Evolutionary conservation across 2,888 invertebrate species (phyloP), one percentile per base, ranked within the genome.

Genomic region (Athalia cordata): DNA sequence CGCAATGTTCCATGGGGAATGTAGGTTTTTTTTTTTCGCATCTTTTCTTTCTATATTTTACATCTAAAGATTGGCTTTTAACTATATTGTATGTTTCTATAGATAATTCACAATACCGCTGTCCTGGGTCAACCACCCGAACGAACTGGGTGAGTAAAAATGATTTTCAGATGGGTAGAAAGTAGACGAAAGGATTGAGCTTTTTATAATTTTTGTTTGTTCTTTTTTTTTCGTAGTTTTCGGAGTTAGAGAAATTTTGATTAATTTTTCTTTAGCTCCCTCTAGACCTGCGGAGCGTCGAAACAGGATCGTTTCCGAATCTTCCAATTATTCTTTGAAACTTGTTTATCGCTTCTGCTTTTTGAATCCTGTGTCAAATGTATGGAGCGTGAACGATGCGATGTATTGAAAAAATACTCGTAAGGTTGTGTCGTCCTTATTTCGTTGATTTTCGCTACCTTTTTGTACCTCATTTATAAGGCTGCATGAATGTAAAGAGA

Each of bases 1-100:
- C 94, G 81, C 92, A 92, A 77, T 94, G 94, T 91, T 94, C 93
- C 83, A 94, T 94, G 93, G 94, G 93, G 83, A 93, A 93, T 92
- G 94, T 94, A 82, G 88, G 88, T 87, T 9, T 5, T 13, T 13
- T 64, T 15, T 4, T 59, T 59, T 47, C n/a, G 5, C 59, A 4
- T 15, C 11, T 47, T 50, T 11, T 29, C 4, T 43, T 9, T 9
- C 50, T 29, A 15, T 29, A 50, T 43, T 79, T 68, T 68, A 45
- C 52, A 52, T n/a, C 61, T 61, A 61, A 2, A 50, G 15, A 52
- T 55, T 29, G 0, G 29, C 8, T 29, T 43, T 6, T 5, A 29
- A 52, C 13, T 50, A n/a, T 29, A 47, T 62, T 57, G n/a, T n/a
- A n/a, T n/a, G 45, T 57, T 5, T 47, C 61, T 70, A 66, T 52